Conservation (phyloP, 1,140 invertebrate genomes). For the Melanaphis sacchari region DNA sequence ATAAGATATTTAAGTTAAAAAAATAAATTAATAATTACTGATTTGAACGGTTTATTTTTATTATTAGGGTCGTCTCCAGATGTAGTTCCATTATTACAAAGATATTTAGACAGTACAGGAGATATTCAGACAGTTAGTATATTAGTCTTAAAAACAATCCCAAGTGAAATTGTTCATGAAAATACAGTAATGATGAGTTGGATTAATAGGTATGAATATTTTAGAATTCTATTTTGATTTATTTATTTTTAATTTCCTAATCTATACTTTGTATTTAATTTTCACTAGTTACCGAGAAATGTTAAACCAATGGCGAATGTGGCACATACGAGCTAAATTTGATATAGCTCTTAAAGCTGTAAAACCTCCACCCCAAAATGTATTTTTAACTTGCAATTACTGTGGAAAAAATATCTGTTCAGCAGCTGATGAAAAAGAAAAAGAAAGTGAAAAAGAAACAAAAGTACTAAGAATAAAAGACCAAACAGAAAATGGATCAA, state of each 20-base stretch:
- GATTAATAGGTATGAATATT: slow-evolving; percentile 72
- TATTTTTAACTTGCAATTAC: slow-evolving; percentile 91
- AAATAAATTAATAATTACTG: too few relatives aligned
- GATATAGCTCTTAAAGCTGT: slow-evolving; percentile 75
- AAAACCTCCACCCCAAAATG: slow-evolving; percentile 75
- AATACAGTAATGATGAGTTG: slow-evolving; percentile 72
- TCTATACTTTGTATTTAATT: slow-evolving; percentile 47
- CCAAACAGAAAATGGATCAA: slow-evolving; percentile 38
- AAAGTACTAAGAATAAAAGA: slow-evolving; percentile 39
- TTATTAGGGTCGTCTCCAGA: slow-evolving; percentile 72
- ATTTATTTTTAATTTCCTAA: not conserved
- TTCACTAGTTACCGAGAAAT: slow-evolving; percentile 74
- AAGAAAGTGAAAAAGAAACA: slow-evolving; percentile 41
- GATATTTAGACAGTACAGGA: slow-evolving; percentile 86
- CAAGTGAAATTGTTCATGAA: slow-evolving; percentile 71
- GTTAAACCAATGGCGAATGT: slow-evolving; percentile 81
- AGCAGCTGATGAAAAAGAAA: slow-evolving; percentile 68
- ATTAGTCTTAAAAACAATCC: slow-evolving; percentile 77
- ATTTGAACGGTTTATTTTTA: slow-evolving; percentile 48
- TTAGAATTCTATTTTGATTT: not conserved
- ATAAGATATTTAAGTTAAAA: too few relatives aligned
- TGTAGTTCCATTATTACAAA: slow-evolving; percentile 82
- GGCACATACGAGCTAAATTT: slow-evolving; percentile 79
- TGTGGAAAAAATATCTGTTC: slow-evolving; percentile 92
- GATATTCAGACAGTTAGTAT: slow-evolving; percentile 92